Conservation (phyloP, 2,113 vertebrate species). For the Zapus hudsonius region DNA sequence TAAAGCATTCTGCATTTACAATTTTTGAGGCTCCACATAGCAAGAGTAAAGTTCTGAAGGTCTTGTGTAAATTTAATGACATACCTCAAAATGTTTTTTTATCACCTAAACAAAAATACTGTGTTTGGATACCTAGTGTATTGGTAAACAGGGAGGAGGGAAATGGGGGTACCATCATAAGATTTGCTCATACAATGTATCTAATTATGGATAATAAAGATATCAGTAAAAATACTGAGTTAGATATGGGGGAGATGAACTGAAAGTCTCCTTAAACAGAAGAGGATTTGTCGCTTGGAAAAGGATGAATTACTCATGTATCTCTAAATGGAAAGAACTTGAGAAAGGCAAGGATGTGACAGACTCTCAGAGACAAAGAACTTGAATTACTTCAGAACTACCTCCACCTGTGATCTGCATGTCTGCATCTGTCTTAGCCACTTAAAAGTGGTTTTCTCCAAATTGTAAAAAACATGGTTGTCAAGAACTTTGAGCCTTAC, state of each 20-base stretch:
- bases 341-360: not conserved
- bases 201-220: too few relatives aligned
- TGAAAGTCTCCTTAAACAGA: not conserved
- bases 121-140: too few relatives aligned
- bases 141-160: too few relatives aligned
- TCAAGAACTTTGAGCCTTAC: not conserved
- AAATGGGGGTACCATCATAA: too few relatives aligned
- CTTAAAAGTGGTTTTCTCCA: constrained; percentile 11
- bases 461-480: not conserved
- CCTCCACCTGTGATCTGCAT: not conserved
- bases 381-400: not conserved
- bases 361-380: not conserved
- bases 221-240: not conserved
- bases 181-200: too few relatives aligned
- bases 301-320: not conserved
- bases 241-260: not conserved
- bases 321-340: not conserved
- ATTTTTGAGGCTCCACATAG: not conserved
- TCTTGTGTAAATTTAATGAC: not conserved
- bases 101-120: not conserved
- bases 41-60: not conserved
- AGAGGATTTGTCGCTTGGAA: not conserved
- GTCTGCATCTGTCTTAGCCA: not conserved
- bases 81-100: not conserved
- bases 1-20: not conserved